Base-by-base conservation (phyloP, 2,797 vertebrate species). In the Lindbergichthys nudifrons region DNA sequence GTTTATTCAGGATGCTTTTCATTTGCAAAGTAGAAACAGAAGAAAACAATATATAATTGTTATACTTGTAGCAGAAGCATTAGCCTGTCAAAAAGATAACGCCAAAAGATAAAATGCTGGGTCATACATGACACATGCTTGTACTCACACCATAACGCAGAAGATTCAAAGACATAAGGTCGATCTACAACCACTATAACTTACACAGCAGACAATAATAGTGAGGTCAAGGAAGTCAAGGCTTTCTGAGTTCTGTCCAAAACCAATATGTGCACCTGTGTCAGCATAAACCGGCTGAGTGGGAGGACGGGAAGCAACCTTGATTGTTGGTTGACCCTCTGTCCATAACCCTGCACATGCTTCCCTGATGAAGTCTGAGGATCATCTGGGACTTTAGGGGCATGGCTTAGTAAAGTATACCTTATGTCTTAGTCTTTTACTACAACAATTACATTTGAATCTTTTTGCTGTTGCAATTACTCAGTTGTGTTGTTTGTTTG, bases 221-320 rank as follows among this genome's bases (percentile, higher is more conserved):
- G 60, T 12, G 13, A 61, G 58, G 75, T 73, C 59, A 61, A 26
- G 7, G 39, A 54, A 56, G 67, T 80, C 51, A 65, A 45, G 43
- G 21, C 43, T 41, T 11, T 3, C 14, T 59, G 19, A 50, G 13
- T 45, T 58, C 39, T 65, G 23, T 66, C 21, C n/a, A 19, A 48
- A 62, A 70, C 32, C 61, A 70, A n/a, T 71, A 23, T 48, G 18
- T 0, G 10, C 23, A 21, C 10, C 51, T 19, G 10, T 75, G 59
- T 65, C 50, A 59, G 18, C 32, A 65, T 62, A 52, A 54, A 62
- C 45, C 62, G 42, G 46, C 51, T 74, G 64, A 72, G 5, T 66
- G 57, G 23, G 16, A 60, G 72, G 65, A 67, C 58, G 47, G 47
- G 45, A 65, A 65, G 54, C 36, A 6, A 42, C 23, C 50, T 36